These are phyloP conservation scores for Lophura swinhoii DNA, from an alignment of 2,797 vertebrate genomes.

Conservation along the genomic window DNA sequence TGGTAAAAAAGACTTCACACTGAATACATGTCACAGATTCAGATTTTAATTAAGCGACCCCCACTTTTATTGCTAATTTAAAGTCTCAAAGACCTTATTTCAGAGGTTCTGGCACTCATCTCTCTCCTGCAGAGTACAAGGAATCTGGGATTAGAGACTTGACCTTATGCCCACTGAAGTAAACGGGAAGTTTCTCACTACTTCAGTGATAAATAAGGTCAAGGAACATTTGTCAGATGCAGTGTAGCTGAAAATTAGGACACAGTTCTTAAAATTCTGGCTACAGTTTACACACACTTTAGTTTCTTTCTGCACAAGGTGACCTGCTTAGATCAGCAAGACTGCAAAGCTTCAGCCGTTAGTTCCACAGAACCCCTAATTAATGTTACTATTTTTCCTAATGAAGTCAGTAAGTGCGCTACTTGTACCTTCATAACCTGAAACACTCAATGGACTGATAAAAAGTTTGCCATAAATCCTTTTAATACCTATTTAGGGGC, in stretches of 20 bases:
- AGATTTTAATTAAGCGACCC: not conserved
- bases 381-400: not conserved
- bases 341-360: not conserved
- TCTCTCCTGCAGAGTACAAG: not conserved
- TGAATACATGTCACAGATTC: not conserved
- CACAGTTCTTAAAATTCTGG: conserved; percentile 33
- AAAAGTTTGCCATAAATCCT: not conserved
- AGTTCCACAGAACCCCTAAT: not conserved
- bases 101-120: not conserved
- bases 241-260: conserved; percentile 29
- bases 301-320: conserved; percentile 17
- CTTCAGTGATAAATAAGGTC: conserved; percentile 18
- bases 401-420: not conserved
- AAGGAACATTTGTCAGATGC: conserved; percentile 13
- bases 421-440: not conserved
- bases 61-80: not conserved
- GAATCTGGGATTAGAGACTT: not conserved
- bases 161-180: not conserved
- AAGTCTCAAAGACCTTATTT: not conserved
- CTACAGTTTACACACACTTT: not conserved
- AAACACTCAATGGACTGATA: not conserved
- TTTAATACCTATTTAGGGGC: not conserved
- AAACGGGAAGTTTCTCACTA: not conserved
- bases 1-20: not conserved
- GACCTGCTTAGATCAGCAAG: conserved; percentile 4